Evolutionary conservation across 1,140 invertebrate species (phyloP).

Genomic region (Hermatobates lingyangjiaoensis): DNA sequence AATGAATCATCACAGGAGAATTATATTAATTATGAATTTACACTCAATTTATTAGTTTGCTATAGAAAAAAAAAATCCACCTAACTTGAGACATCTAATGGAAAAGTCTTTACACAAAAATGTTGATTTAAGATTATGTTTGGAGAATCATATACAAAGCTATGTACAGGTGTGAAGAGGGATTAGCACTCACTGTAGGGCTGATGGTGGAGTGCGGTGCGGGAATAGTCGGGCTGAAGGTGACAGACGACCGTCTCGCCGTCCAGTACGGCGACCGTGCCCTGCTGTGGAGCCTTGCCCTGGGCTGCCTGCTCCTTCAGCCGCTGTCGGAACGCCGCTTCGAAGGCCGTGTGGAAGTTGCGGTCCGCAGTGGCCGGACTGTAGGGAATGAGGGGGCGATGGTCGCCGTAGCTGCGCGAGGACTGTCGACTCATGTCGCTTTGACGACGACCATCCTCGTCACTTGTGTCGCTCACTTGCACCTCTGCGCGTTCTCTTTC

Average conservation of each 20-base stretch:
- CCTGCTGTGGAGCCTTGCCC: slow-evolving; percentile 21
- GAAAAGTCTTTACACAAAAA: too few species aligned
- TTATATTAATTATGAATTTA: too few species aligned
- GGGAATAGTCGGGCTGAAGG: slow-evolving; percentile 36
- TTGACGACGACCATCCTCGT: slow-evolving; percentile 54
- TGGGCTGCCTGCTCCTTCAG: slow-evolving; percentile 34
- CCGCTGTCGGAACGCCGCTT: slow-evolving; percentile 26
- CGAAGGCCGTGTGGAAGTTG: slow-evolving; percentile 19
- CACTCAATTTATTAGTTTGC: too few species aligned
- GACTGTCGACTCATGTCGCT: slow-evolving; percentile 56
- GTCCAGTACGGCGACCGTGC: slow-evolving; percentile 54
- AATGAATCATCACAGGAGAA: too few species aligned
- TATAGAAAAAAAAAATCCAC: too few species aligned
- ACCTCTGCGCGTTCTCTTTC: slow-evolving; percentile 41
- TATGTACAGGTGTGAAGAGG: too few species aligned
- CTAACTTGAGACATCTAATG: too few species aligned
- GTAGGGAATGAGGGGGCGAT: slow-evolving; percentile 51
- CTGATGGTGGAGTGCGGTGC: slow-evolving; percentile 27
- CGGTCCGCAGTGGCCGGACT: slow-evolving; percentile 29
- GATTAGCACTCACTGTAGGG: slow-evolving; percentile 37
- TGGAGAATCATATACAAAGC: too few species aligned
- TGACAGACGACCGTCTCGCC: slow-evolving; percentile 67
- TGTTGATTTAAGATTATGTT: too few species aligned
- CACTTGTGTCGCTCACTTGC: slow-evolving; percentile 56
- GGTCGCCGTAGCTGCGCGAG: slow-evolving; percentile 59